Evolutionary conservation across 2,113 vertebrate species (phyloP).

Genomic region (Aegithalos caudatus): DNA sequence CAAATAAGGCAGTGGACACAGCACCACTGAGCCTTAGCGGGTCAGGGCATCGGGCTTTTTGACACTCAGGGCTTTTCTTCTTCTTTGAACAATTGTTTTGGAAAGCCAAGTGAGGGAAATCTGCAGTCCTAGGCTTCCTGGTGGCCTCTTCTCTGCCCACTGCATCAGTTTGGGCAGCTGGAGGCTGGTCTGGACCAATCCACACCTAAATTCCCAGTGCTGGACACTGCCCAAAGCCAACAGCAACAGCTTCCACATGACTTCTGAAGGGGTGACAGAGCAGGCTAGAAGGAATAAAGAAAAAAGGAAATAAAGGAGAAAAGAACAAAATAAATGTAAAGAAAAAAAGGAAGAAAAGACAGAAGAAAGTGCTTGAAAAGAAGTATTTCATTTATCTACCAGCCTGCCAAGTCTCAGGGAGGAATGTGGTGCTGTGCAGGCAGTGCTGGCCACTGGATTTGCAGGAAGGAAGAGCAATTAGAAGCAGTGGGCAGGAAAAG

Average conservation of each 20-base stretch:
- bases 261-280: background rate
- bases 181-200: background rate
- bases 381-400: background rate
- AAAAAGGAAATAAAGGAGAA: background rate
- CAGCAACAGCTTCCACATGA: background rate
- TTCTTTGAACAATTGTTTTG: background rate
- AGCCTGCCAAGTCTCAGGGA: background rate
- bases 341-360: background rate
- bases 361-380: background rate
- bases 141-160: background rate
- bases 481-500: conserved; percentile 36
- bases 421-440: background rate
- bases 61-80: background rate
- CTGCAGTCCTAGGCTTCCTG: background rate
- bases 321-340: too few relatives aligned
- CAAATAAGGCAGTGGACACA: conserved; percentile 50
- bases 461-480: conserved; percentile 59
- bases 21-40: background rate
- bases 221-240: background rate
- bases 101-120: background rate
- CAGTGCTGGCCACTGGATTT: background rate
- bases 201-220: accelerated
- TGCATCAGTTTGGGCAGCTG: background rate
- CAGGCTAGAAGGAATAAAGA: background rate
- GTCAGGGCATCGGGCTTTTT: background rate